Evolutionary conservation across 2,888 invertebrate genomes (phyloP).

Genomic region (Drosophila hamatofila): DNA sequence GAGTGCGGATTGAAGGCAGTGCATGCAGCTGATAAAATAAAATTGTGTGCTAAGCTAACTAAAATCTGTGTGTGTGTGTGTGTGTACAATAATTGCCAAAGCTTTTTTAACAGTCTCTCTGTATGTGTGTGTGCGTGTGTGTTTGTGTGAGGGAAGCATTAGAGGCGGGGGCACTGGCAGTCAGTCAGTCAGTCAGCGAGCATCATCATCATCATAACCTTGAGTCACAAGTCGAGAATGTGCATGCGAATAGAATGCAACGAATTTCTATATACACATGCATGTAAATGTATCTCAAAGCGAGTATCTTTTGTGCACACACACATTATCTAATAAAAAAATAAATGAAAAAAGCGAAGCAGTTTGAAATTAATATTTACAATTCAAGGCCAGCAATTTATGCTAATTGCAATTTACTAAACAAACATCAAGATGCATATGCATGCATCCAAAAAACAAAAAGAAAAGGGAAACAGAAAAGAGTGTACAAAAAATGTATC

Average conservation of each 20-base stretch:
- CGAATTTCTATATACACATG: slow-evolving; percentile 18
- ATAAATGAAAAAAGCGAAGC: no score
- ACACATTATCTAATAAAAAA: slow-evolving; percentile 68
- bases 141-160: neutral
- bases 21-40: slow-evolving; percentile 66
- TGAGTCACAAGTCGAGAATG: slow-evolving; percentile 77
- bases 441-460: slow-evolving; percentile 3
- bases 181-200: slow-evolving; percentile 43
- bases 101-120: slow-evolving; percentile 32
- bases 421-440: neutral
- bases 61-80: slow-evolving; percentile 11
- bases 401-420: slow-evolving; percentile 41
- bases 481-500: slow-evolving; percentile 8
- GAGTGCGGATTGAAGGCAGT: neutral
- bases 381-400: slow-evolving; percentile 60
- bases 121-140: neutral
- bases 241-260: slow-evolving; percentile 69
- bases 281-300: slow-evolving; percentile 33
- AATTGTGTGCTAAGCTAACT: slow-evolving; percentile 50
- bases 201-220: slow-evolving; percentile 69
- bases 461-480: neutral
- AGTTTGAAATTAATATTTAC: slow-evolving; percentile 66
- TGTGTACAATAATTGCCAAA: slow-evolving; percentile 50
- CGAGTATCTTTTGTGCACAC: slow-evolving; percentile 35
- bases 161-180: slow-evolving; percentile 1